Percentiles rank a stretch among this genome's conserved stretches.
These are phyloP conservation scores for Galbula dea DNA, from an alignment of 2,113 vertebrate species.

Conservation along the genomic window DNA sequence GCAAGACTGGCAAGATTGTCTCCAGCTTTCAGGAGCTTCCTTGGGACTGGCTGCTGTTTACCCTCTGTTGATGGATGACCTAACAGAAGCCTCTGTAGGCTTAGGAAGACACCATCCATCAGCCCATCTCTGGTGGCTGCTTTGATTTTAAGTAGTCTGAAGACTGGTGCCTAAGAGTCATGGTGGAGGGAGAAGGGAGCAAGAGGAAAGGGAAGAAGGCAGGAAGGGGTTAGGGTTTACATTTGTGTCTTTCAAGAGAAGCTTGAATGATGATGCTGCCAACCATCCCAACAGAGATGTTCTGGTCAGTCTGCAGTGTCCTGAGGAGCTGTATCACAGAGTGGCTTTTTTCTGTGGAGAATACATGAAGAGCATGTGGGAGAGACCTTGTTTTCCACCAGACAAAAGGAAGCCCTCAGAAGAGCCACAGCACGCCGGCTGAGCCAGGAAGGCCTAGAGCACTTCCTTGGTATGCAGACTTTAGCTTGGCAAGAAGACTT, in stretches of 20 bases:
- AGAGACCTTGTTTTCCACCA: not conserved
- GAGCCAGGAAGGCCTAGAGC: not conserved
- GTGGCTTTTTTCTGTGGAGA: not conserved
- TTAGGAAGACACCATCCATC: not conserved
- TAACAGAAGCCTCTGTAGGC: not conserved
- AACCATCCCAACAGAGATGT: not conserved
- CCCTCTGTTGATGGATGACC: not conserved
- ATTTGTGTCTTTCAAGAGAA: not conserved
- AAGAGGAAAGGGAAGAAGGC: conserved; percentile 2
- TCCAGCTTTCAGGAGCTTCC: not conserved
- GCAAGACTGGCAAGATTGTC: accelerated
- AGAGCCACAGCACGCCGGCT: not conserved
- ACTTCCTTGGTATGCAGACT: conserved; percentile 11
- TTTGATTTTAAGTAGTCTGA: not conserved
- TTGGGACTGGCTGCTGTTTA: not conserved
- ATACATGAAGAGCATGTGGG: not conserved
- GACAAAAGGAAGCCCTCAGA: not conserved
- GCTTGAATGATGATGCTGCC: not conserved
- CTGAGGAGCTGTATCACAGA: not conserved
- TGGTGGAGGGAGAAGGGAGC: not conserved
- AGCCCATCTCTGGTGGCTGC: accelerated
- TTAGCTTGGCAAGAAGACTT: not conserved
- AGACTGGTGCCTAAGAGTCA: not conserved
- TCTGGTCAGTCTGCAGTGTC: not conserved
- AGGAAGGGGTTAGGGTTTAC: not conserved